Conservation (phyloP, 2,113 vertebrate genomes). For the Halcyon senegalensis region DNA sequence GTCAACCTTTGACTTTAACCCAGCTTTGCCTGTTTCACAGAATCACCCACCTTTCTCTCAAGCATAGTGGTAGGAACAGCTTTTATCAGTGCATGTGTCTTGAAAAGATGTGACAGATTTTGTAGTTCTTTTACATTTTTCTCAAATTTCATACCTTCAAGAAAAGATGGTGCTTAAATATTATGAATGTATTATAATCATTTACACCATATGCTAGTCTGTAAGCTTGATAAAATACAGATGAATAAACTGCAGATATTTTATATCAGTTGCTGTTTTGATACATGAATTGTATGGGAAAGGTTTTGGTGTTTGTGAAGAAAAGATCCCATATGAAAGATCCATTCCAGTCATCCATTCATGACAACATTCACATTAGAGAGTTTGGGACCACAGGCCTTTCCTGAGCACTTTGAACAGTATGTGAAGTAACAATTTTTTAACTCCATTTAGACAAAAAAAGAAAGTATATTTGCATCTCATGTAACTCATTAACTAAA, state of each 20-base stretch:
- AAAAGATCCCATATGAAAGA: not conserved
- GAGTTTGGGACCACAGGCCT: not conserved
- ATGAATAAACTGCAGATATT: not conserved
- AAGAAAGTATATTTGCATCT: not conserved
- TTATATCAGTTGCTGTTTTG: not conserved
- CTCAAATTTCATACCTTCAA: not conserved
- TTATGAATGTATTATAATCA: not conserved
- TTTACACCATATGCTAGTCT: not conserved
- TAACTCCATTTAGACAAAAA: not conserved
- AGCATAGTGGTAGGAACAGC: not conserved
- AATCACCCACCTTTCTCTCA: not conserved
- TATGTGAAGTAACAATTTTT: not conserved
- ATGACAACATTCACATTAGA: not conserved
- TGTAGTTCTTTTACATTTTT: not conserved
- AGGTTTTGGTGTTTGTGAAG: not conserved
- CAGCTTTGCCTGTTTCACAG: not conserved
- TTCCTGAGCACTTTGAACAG: not conserved
- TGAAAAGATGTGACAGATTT: not conserved
- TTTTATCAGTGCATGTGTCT: not conserved
- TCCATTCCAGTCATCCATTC: not conserved
- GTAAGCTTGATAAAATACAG: not conserved
- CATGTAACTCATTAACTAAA: not conserved
- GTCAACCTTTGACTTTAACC: not conserved
- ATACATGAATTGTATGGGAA: not conserved
- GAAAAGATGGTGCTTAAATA: not conserved